Evolutionary conservation across 1,140 invertebrate genomes (phyloP).

Genomic region (Drosophila ogumai): DNA sequence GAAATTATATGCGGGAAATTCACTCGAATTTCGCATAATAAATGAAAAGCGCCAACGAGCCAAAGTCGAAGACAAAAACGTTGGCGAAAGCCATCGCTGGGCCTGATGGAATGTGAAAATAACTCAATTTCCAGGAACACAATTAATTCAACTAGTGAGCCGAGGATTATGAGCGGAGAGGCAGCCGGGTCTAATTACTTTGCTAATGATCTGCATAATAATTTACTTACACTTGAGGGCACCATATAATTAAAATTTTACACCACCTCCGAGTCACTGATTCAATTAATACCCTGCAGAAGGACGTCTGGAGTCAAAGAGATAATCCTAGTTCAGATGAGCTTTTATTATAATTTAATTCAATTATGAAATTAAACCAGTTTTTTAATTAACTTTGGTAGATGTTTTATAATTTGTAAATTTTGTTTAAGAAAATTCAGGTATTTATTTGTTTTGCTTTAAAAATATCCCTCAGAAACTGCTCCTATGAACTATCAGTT

Average conservation of each 20-base stretch:
- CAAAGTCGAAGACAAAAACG: constrained; percentile 1
- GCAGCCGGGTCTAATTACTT: constrained; percentile 57
- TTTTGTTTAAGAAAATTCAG: too few relatives aligned
- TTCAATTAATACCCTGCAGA: constrained; percentile 34
- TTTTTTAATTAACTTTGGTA: neutral
- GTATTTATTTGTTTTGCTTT: neutral
- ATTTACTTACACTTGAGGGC: constrained; percentile 69
- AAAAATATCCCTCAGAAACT: neutral
- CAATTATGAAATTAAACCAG: neutral
- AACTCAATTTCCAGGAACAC: constrained; percentile 72
- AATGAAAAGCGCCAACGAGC: constrained; percentile 50
- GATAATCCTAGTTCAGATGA: neutral
- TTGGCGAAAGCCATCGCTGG: constrained; percentile 8
- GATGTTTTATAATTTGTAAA: too few relatives aligned
- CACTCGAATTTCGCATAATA: constrained; percentile 71
- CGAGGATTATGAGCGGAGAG: constrained; percentile 22
- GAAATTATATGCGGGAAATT: constrained; percentile 48
- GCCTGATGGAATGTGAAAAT: constrained; percentile 59
- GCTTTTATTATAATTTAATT: neutral
- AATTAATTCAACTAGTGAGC: constrained; percentile 67
- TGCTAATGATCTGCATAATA: constrained; percentile 80
- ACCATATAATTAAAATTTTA: constrained; percentile 66
- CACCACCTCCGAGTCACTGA: constrained; percentile 22
- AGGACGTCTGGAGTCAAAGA: too few relatives aligned
- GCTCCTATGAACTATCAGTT: too few relatives aligned